phyloP scores from a whole-genome alignment of 2,888 invertebrate species.

The Neoitamus cyanurus region DNA sequence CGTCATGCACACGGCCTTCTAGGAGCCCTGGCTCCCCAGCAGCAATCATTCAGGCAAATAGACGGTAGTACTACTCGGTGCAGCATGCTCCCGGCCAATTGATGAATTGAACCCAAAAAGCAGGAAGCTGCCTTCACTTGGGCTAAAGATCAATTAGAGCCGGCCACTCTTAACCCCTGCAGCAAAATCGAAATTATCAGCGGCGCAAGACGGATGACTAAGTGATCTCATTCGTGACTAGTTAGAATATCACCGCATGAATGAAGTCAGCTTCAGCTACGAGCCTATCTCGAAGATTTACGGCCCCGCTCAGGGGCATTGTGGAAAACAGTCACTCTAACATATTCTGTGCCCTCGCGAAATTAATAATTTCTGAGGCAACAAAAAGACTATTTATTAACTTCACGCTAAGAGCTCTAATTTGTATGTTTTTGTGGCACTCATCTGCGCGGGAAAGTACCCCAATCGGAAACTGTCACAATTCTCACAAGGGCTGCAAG shows the following conservation, averaged over 20 bases:
- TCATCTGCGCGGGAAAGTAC: background rate
- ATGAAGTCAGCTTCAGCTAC: background rate
- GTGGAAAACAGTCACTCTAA: background rate
- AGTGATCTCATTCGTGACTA: slow-evolving; percentile 31
- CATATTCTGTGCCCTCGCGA: background rate
- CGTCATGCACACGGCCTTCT: background rate
- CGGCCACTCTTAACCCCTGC: slow-evolving; percentile 30
- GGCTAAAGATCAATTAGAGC: slow-evolving; percentile 40
- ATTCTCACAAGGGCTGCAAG: background rate
- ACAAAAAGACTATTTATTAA: background rate
- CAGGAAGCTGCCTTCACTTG: slow-evolving; percentile 27
- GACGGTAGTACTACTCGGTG: background rate
- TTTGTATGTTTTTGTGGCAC: background rate
- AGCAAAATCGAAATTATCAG: slow-evolving; percentile 18
- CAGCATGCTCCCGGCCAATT: slow-evolving; percentile 3
- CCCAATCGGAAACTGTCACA: background rate
- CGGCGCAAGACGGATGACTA: background rate
- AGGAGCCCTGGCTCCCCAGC: background rate
- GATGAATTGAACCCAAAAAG: slow-evolving; percentile 14
- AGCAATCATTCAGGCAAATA: slow-evolving; percentile 18
- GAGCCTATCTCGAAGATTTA: background rate
- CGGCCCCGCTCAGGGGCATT: background rate
- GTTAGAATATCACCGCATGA: slow-evolving; percentile 14
- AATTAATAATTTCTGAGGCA: background rate
- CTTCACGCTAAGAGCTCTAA: background rate